phyloP scores from a whole-genome alignment of 1,140 invertebrate genomes.

The Oreohelix idahoensis region DNA sequence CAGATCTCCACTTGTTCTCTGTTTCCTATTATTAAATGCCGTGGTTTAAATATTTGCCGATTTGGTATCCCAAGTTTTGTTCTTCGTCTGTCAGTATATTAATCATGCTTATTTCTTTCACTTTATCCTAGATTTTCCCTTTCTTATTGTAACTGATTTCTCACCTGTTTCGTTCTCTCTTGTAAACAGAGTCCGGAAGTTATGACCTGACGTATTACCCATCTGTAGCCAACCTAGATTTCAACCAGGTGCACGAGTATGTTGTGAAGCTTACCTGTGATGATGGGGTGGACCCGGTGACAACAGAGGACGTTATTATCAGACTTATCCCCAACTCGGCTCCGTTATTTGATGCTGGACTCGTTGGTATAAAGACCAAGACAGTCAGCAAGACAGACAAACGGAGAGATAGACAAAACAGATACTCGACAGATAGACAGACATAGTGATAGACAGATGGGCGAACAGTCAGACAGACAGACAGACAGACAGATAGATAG shows the following conservation, averaged over 20 bases:
- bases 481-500: neutral
- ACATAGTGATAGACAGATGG: neutral
- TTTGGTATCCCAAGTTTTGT: too few species aligned
- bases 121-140: too few species aligned
- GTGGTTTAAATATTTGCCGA: too few species aligned
- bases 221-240: slow-evolving; percentile 27
- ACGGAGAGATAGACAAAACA: neutral
- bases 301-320: neutral
- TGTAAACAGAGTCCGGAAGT: neutral
- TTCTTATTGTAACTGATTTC: too few species aligned
- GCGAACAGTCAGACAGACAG: neutral
- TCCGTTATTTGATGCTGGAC: neutral
- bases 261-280: neutral
- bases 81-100: too few species aligned
- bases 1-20: too few species aligned
- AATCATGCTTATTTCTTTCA: too few species aligned
- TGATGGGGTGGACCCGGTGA: neutral
- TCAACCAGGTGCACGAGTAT: slow-evolving; percentile 24
- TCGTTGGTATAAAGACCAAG: too few species aligned
- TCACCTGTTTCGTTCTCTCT: too few species aligned
- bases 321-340: slow-evolving; percentile 10
- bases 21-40: too few species aligned
- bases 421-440: neutral
- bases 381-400: neutral
- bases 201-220: slow-evolving; percentile 19